phyloP scores from a whole-genome alignment of 2,797 vertebrate genomes.

The Glyptemys insculpta region DNA sequence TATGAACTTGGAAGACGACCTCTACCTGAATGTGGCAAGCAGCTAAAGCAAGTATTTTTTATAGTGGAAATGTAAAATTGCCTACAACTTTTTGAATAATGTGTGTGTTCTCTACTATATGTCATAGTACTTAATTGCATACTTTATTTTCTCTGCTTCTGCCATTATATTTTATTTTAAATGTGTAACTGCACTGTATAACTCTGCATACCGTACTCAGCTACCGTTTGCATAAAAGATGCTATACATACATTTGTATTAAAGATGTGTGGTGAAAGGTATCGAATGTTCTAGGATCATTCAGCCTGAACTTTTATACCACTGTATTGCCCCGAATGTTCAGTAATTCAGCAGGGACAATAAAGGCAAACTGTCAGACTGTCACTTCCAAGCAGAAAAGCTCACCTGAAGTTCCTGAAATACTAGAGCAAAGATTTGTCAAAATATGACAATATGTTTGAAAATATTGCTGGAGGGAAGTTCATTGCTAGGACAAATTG shows the following conservation, averaged over 20 bases:
- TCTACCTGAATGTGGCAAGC: not conserved
- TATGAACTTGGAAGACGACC: not conserved
- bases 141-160: not conserved
- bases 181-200: no score
- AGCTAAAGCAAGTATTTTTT: not conserved
- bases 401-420: not conserved
- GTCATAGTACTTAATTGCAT: not conserved
- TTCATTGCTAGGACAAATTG: not conserved
- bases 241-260: not conserved
- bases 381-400: not conserved
- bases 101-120: not conserved
- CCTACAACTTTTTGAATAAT: not conserved
- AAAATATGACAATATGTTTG: not conserved
- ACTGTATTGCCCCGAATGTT: not conserved
- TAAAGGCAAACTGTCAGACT: not conserved
- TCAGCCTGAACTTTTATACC: not conserved
- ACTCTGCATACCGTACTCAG: no score
- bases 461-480: not conserved
- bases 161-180: not conserved
- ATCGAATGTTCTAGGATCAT: not conserved
- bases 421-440: not conserved
- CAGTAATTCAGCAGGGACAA: not conserved
- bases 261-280: not conserved
- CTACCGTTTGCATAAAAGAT: not conserved
- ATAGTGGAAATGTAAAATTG: not conserved